Evolutionary conservation across 2,797 vertebrate genomes (phyloP), one percentile per base, ranked within the genome.

Genomic region (Microctenopoma stevenorrisi): DNA sequence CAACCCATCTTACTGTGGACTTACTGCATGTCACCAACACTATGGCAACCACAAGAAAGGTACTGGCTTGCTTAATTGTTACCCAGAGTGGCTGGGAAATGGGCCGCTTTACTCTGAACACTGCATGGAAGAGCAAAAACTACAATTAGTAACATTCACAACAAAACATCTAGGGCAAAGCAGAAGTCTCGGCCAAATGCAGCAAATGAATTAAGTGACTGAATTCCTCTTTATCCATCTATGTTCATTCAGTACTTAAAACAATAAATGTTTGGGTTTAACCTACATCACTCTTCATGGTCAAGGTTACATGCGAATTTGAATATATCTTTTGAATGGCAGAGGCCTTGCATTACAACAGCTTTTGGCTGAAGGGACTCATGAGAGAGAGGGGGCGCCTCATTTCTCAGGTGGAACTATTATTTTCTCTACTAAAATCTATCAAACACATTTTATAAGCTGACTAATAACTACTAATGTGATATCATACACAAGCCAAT

Each of bases 41-140:
- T 91, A 91, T 85, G 72, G 87, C 85, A 94, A 94, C 91, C 76
- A 77, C 62, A 44, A 18, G 42, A 35, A 44, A 69, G 44, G 46
- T 68, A 48, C 78, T 81, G 80, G 78, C 85, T 84, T 58, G 82
- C 64, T 91, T 86, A 88, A 84, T 89, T 61, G 79, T 74, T 80
- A 44, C 50, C 54, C 66, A 69, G 70, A 88, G 66, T 77, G 88
- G 86, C 76, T 57, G 30, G 30, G 30, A 33, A 79, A 26, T 43
- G 57, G 73, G 77, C 35, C 63, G 67, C 65, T 75, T 69, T 58
- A 42, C 53, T 49, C 15, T 67, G 64, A 7, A 51, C 48, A 42
- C 78, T 77, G 64, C 18, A 58, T 50, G 55, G 57, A 25, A 42
- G 55, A 69, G 63, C 43, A 28, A 63, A 60, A 75, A 53, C 52